Evolutionary conservation across 2,888 invertebrate species (phyloP).

Genomic region (Perizoma affinitatum): DNA sequence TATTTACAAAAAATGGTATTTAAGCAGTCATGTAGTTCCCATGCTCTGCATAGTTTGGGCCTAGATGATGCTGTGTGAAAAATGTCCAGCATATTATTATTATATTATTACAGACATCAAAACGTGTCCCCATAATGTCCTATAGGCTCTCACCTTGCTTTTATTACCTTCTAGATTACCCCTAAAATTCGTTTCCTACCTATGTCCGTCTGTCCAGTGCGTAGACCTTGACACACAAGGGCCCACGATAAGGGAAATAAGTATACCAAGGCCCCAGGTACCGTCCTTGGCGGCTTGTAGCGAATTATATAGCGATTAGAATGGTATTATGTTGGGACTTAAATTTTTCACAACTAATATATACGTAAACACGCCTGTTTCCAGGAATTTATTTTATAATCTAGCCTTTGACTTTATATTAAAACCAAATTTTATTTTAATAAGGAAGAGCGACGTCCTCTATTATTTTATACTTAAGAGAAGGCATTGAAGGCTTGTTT

Average conservation of each 20-base stretch:
- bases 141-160: neutral
- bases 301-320: slow-evolving; percentile 11
- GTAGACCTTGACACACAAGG: neutral
- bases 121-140: too few species aligned
- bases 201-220: slow-evolving; percentile 3
- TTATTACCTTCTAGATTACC: slow-evolving; percentile 1
- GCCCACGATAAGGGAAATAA: slow-evolving; percentile 4
- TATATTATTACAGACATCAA: neutral
- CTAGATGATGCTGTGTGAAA: too few species aligned
- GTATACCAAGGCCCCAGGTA: neutral
- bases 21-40: too few species aligned
- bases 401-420: too few species aligned
- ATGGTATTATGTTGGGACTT: slow-evolving; percentile 1
- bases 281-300: slow-evolving; percentile 1
- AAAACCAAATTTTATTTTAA: too few species aligned
- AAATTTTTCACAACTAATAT: neutral
- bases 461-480: too few species aligned
- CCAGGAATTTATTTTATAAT: too few species aligned
- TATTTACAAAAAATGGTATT: too few species aligned
- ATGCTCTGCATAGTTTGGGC: too few species aligned
- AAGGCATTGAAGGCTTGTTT: too few species aligned
- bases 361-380: neutral
- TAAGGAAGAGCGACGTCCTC: too few species aligned
- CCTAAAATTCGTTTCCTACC: neutral
- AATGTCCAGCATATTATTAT: neutral